Evolutionary conservation across 2,888 invertebrate species (phyloP).

Genomic region (Rhogogaster chlorosoma): DNA sequence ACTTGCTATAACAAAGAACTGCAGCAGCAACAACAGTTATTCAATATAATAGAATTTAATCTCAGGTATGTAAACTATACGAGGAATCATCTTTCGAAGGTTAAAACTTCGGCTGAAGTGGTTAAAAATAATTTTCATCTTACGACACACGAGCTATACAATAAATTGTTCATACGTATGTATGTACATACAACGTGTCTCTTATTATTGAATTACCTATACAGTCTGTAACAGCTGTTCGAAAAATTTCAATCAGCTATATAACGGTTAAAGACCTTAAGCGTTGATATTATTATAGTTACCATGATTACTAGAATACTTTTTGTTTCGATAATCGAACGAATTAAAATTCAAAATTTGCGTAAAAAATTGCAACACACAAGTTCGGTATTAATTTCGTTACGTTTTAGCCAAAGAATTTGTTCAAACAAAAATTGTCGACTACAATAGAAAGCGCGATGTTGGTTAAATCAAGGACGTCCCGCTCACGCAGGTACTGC

Average conservation of each 20-base stretch:
- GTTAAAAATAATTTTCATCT: constrained; percentile 14
- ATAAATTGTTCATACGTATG: neutral
- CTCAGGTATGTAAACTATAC: neutral
- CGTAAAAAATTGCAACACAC: neutral
- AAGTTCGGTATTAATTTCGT: neutral
- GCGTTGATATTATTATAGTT: neutral
- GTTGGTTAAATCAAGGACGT: neutral
- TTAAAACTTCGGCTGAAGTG: constrained; percentile 25
- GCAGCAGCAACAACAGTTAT: neutral
- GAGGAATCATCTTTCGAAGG: constrained; percentile 21
- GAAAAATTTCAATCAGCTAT: neutral
- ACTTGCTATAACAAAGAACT: neutral
- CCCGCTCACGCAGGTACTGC: neutral
- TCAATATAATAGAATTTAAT: neutral
- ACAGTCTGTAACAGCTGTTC: neutral
- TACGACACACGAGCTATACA: neutral
- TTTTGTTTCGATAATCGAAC: neutral
- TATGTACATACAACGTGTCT: neutral
- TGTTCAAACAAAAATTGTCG: neutral
- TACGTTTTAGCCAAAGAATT: neutral
- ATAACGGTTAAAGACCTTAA: neutral
- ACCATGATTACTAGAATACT: neutral
- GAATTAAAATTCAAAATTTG: neutral
- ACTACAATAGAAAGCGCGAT: neutral
- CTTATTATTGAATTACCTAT: neutral